Conservation (phyloP, 2,797 vertebrate genomes). For the Hafferia zeledoni region DNA sequence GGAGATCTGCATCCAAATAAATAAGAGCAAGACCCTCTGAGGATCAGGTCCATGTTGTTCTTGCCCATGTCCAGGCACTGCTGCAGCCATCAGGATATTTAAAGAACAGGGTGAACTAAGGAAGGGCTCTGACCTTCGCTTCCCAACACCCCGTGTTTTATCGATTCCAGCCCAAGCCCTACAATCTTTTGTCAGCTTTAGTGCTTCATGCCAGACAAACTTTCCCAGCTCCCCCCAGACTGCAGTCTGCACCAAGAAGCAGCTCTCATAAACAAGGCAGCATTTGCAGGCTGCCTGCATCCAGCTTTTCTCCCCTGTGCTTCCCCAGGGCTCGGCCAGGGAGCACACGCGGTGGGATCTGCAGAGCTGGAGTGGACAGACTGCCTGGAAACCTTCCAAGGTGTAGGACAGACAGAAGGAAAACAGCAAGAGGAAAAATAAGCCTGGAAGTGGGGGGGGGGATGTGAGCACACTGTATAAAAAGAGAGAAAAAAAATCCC, state of each 20-base stretch:
- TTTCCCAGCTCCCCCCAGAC: conserved; percentile 41
- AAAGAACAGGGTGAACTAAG: conserved; percentile 4
- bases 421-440: conserved; percentile 7
- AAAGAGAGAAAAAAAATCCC: not conserved
- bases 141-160: not conserved
- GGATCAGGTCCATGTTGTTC: not conserved
- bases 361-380: not conserved
- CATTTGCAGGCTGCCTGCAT: conserved; percentile 61
- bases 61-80: not conserved
- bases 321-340: conserved; percentile 37
- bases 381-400: conserved; percentile 8
- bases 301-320: not conserved
- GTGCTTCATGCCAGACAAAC: conserved; percentile 44
- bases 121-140: conserved; percentile 39
- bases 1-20: not conserved
- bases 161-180: conserved; percentile 38
- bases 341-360: conserved; percentile 1
- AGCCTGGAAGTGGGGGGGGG: not conserved
- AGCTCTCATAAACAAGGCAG: conserved; percentile 53
- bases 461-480: not conserved
- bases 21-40: not conserved
- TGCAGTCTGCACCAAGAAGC: conserved; percentile 52
- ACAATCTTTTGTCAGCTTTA: conserved; percentile 50
- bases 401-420: not conserved
- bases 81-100: conserved; percentile 22